A percentile compares a stretch with the other conserved stretches of the same genome.
Evolutionary conservation across 2,797 vertebrate genomes (phyloP).

Genomic region (Scolopax rusticola): DNA sequence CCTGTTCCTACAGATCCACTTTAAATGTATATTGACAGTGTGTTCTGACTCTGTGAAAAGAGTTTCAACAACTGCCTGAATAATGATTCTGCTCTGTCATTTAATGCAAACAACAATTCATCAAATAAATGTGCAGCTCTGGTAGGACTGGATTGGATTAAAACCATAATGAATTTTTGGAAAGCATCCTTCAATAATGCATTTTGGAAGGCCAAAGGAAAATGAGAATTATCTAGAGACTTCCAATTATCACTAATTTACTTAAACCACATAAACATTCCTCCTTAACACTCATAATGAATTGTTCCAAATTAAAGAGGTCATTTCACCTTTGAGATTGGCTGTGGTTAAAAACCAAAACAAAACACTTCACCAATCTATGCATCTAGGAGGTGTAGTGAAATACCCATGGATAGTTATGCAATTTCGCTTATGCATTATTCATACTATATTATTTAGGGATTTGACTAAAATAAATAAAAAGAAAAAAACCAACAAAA

Average conservation of each 20-base stretch:
- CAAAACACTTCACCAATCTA: not conserved
- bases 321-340: constrained; percentile 35
- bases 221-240: constrained; percentile 58
- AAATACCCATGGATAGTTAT: not conserved
- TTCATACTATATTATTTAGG: not conserved
- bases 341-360: not conserved
- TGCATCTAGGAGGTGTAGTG: not conserved
- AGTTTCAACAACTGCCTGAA: not conserved
- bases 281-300: constrained; percentile 16
- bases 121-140: constrained; percentile 5
- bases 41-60: not conserved
- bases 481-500: not conserved
- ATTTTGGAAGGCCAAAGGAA: constrained; percentile 60
- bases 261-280: constrained; percentile 45
- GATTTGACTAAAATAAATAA: not conserved
- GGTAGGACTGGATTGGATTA: constrained; percentile 67
- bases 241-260: constrained; percentile 54
- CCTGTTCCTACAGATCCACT: not conserved
- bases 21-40: not conserved
- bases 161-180: constrained; percentile 68
- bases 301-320: constrained; percentile 52
- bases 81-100: not conserved
- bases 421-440: not conserved
- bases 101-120: not conserved
- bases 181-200: constrained; percentile 33